Percentiles rank a stretch among this genome's conserved stretches.
These are phyloP conservation scores for Scalopus aquaticus DNA, from an alignment of 2,113 vertebrate species.

Conservation along the genomic window DNA sequence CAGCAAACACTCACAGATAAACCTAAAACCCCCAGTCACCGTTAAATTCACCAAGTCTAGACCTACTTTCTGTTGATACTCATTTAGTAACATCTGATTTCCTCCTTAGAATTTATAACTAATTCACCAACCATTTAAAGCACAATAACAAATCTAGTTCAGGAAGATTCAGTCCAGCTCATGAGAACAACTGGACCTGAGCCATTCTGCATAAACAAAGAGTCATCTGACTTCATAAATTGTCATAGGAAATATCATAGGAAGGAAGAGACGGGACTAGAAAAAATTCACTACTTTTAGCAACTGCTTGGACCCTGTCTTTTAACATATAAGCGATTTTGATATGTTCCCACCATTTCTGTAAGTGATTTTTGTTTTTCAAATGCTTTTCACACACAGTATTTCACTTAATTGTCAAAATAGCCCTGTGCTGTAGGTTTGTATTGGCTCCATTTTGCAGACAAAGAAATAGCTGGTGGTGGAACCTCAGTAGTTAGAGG, in stretches of 20 bases:
- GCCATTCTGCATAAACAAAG: constrained; percentile 75
- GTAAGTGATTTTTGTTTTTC: not conserved
- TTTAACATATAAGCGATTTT: not conserved
- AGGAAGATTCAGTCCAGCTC: constrained; percentile 53
- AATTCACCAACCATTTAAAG: constrained; percentile 70
- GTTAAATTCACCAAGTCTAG: not conserved
- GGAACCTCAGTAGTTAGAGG: not conserved
- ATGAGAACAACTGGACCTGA: constrained; percentile 69
- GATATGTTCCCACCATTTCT: not conserved
- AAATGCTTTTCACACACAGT: constrained; percentile 18
- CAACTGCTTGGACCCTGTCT: not conserved
- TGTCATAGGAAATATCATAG: constrained; percentile 68
- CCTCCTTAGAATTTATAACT: constrained; percentile 59
- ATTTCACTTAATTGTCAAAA: constrained; percentile 43
- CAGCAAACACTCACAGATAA: not conserved
- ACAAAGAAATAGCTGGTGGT: not conserved
- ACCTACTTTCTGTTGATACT: not conserved
- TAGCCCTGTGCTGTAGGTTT: not conserved
- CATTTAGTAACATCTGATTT: constrained; percentile 64
- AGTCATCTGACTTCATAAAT: constrained; percentile 66
- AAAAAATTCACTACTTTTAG: constrained; percentile 19
- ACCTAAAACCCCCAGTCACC: constrained; percentile 60
- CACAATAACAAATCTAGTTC: constrained; percentile 60
- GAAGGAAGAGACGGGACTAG: constrained; percentile 58
- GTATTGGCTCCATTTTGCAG: not conserved